A percentile compares a stretch with the other conserved stretches of the same genome.
phyloP scores from a whole-genome alignment of 2,797 vertebrate genomes.

The Macropus fuliginosus region DNA sequence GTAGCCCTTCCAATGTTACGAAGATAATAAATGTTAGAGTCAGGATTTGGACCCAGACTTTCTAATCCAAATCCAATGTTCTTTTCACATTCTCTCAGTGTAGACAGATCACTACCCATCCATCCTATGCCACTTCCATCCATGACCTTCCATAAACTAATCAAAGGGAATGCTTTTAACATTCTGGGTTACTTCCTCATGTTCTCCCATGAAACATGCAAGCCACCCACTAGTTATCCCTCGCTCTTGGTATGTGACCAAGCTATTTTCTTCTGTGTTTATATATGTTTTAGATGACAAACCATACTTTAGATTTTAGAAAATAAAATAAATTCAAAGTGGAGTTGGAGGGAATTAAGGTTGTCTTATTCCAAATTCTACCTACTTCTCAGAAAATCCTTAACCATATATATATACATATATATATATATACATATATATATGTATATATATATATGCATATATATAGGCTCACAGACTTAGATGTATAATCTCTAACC shows the following conservation, averaged over 20 bases:
- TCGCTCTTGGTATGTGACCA: background rate
- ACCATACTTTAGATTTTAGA: background rate
- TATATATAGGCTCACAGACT: background rate
- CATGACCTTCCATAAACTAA: background rate
- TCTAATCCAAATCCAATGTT: background rate
- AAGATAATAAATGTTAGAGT: background rate
- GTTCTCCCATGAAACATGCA: background rate
- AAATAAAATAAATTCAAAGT: slow-evolving; percentile 25
- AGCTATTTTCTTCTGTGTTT: background rate
- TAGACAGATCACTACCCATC: background rate
- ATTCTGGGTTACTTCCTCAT: background rate
- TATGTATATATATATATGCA: no score
- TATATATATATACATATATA: background rate
- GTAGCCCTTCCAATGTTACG: background rate
- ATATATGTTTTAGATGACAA: background rate
- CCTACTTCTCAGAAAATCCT: background rate
- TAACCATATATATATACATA: background rate
- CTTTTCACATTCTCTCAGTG: background rate
- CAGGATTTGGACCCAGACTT: background rate
- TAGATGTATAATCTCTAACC: background rate
- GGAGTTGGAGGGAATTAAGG: slow-evolving; percentile 19
- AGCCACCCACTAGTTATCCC: background rate
- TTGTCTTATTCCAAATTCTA: slow-evolving; percentile 10
- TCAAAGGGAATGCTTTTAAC: background rate
- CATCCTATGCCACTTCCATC: background rate